Conservation (phyloP, 2,797 vertebrate species). For the Pantherophis alleghaniensis region DNA sequence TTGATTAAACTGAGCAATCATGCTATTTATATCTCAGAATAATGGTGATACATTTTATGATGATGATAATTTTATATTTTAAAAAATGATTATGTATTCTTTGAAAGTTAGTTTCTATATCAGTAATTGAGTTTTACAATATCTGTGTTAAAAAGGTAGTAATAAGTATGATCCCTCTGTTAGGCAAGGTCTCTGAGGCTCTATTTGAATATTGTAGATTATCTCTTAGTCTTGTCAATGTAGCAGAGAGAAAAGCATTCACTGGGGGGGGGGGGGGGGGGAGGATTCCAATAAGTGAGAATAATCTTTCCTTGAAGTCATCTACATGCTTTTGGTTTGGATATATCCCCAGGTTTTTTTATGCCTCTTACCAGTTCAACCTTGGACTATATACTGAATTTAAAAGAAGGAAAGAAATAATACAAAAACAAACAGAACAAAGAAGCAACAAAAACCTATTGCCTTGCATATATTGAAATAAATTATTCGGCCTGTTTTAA, state of each 20-base stretch:
- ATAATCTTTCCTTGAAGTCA: slow-evolving; percentile 45
- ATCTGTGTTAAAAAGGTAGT: slow-evolving; percentile 50
- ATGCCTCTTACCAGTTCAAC: slow-evolving; percentile 34
- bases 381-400: slow-evolving; percentile 48
- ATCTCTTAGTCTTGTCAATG: slow-evolving; percentile 21
- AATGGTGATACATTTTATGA: not conserved
- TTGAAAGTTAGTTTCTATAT: slow-evolving; percentile 25
- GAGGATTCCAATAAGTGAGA: not conserved
- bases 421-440: not conserved
- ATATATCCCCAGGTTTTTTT: slow-evolving; percentile 23
- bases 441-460: not conserved
- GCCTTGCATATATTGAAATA: not conserved
- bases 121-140: slow-evolving; percentile 34
- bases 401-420: not conserved
- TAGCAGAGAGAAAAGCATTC: slow-evolving; percentile 38
- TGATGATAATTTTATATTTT: not conserved
- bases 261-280: not conserved
- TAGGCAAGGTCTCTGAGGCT: slow-evolving; percentile 43
- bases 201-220: slow-evolving; percentile 8
- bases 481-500: not conserved
- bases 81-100: slow-evolving; percentile 1
- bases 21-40: not conserved
- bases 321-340: slow-evolving; percentile 47
- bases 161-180: slow-evolving; percentile 26
- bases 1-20: not conserved